These are phyloP conservation scores for Pteromalus puparum DNA, from an alignment of 1,140 invertebrate species.

Conservation along the genomic window DNA sequence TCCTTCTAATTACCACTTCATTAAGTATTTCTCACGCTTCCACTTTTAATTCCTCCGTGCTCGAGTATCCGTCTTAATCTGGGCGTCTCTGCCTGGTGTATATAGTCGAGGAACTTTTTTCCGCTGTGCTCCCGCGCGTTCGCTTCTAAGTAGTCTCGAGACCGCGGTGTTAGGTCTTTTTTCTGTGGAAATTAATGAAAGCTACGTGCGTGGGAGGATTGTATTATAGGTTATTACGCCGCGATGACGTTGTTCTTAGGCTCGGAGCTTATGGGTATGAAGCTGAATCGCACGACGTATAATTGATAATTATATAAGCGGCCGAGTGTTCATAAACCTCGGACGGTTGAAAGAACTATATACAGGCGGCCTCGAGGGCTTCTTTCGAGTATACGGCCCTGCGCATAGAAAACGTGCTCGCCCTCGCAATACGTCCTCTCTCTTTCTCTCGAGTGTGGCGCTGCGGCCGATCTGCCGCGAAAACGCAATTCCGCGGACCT, in stretches of 20 bases:
- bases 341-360: too few relatives aligned
- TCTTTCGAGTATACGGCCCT: neutral
- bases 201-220: too few relatives aligned
- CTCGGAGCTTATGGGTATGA: too few relatives aligned
- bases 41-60: conserved; percentile 39
- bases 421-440: neutral
- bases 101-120: neutral
- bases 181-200: too few relatives aligned
- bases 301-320: neutral
- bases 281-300: neutral
- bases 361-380: neutral
- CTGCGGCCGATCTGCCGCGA: conserved; percentile 24
- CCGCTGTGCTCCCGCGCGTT: too few relatives aligned
- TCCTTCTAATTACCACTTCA: conserved; percentile 42
- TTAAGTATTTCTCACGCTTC: conserved; percentile 38
- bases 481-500: conserved; percentile 52
- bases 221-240: too few relatives aligned
- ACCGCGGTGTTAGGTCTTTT: neutral
- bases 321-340: too few relatives aligned
- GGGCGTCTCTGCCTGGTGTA: neutral
- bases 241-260: too few relatives aligned
- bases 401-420: neutral
- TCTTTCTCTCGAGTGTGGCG: neutral
- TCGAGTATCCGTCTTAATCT: conserved; percentile 40
- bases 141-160: too few relatives aligned